phyloP scores from a whole-genome alignment of 2,113 vertebrate species.

The Ceyx margarethae region DNA sequence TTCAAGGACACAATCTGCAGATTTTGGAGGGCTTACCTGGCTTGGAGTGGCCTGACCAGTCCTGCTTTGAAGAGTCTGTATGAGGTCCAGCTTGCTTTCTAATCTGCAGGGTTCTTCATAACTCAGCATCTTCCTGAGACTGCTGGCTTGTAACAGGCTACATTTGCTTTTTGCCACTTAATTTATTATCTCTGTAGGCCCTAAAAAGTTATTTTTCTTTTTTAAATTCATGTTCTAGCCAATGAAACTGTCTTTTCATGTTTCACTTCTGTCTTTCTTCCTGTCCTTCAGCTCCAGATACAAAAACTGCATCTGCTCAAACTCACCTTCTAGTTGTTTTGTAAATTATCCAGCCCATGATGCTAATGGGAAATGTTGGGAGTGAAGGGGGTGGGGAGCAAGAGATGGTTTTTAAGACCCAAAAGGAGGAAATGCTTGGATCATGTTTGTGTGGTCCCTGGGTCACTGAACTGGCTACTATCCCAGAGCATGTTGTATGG shows the following conservation, averaged over 20 bases:
- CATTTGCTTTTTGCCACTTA: neutral
- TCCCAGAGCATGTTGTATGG: neutral
- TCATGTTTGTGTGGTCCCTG: neutral
- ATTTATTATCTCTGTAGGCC: neutral
- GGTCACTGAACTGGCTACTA: neutral
- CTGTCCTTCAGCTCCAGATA: neutral
- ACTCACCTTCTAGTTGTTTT: conserved; percentile 38
- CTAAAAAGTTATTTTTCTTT: neutral
- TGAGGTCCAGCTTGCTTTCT: neutral
- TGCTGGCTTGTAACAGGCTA: neutral
- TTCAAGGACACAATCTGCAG: neutral
- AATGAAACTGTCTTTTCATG: neutral
- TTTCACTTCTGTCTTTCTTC: neutral
- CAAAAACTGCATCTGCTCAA: conserved; percentile 12
- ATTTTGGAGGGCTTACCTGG: neutral
- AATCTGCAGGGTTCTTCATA: neutral
- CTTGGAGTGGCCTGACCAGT: neutral
- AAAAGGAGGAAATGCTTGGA: neutral
- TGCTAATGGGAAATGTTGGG: neutral
- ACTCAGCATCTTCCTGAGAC: neutral
- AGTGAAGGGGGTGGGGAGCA: neutral
- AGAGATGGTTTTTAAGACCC: neutral
- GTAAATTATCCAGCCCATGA: neutral
- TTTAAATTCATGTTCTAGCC: neutral
- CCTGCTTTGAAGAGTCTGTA: neutral